Conservation (phyloP, 2,888 invertebrate genomes). For the Napeogenes inachia region DNA sequence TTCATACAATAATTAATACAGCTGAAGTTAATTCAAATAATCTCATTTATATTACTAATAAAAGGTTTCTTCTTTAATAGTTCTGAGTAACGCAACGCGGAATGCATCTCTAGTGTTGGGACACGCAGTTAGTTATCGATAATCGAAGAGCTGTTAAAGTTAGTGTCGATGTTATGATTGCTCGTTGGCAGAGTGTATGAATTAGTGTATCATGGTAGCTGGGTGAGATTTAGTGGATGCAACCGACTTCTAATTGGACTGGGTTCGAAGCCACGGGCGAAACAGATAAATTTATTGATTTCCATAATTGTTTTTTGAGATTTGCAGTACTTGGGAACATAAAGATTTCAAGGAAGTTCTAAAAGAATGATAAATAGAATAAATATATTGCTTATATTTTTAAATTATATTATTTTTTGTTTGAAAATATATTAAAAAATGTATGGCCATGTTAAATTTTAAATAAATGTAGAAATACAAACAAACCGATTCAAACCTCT, state of each 20-base stretch:
- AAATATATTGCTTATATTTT: no score
- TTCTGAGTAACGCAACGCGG: no score
- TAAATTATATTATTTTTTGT: neutral
- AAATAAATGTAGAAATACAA: no score
- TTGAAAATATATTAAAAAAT: no score
- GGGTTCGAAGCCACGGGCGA: constrained; percentile 68
- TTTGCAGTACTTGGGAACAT: no score
- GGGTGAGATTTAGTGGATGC: constrained; percentile 68
- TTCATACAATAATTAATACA: neutral
- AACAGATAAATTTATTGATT: constrained; percentile 69
- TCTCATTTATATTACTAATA: neutral
- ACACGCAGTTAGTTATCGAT: constrained; percentile 47
- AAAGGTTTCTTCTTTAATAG: no score
- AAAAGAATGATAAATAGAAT: no score
- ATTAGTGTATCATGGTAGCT: constrained; percentile 76
- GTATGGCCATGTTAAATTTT: no score
- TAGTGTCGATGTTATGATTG: constrained; percentile 56
- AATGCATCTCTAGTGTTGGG: constrained; percentile 36
- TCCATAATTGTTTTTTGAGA: constrained; percentile 67
- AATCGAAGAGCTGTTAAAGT: constrained; percentile 59
- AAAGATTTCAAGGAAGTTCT: no score
- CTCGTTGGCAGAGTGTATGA: constrained; percentile 57
- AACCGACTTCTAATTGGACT: constrained; percentile 70
- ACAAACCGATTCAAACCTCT: no score
- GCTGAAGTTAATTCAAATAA: neutral